Evolutionary conservation across 1,140 invertebrate species (phyloP), one percentile per base, ranked within the genome.

Genomic region (Apolygus lucorum): DNA sequence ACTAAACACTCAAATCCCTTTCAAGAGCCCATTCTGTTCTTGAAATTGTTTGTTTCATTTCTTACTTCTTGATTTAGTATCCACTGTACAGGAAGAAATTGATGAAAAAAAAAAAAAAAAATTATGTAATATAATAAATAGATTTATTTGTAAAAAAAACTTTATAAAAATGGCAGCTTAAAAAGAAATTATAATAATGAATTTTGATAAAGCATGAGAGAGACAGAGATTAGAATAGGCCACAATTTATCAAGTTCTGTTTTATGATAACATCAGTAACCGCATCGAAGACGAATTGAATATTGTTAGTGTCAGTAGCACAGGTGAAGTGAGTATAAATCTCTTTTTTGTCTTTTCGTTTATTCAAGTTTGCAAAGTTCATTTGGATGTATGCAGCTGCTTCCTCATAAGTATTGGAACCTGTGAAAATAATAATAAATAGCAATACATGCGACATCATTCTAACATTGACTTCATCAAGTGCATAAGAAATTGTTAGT

Each of bases 191-290:
- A 59, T 59, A n/a, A n/a, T n/a, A 17, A 59, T 59, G 11, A 59
- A 59, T 59, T 24, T 22, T 49, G 22, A 22, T 59, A 59, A 59
- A 59, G 22, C 11, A 13, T 59, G 54, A 17, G 54, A 59, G 11
- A 59, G 54, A n/a, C n/a, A 11, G 54, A 59, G 8, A 59, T 80
- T 82, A 90, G 76, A 88, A 88, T 34, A 93, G 84, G 67, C 94
- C 95, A 81, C 92, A 93, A 81, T 95, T 92, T 80, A 92, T 93
- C 63, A 96, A 83, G 81, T 95, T 96, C 77, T 93, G 92, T 78
- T 94, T 94, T 77, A 96, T 93, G 74, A 95, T 93, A 70, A 95
- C 91, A 82, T 95, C 92, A 68, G 92, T 93, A 69, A 95, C 91
- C 69, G 90, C 90, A 79, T 95, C 92, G 77, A 95, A 95, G 24